These are phyloP conservation scores for Sphaeridia pumilis DNA, from an alignment of 2,888 invertebrate genomes.

Conservation along the genomic window DNA sequence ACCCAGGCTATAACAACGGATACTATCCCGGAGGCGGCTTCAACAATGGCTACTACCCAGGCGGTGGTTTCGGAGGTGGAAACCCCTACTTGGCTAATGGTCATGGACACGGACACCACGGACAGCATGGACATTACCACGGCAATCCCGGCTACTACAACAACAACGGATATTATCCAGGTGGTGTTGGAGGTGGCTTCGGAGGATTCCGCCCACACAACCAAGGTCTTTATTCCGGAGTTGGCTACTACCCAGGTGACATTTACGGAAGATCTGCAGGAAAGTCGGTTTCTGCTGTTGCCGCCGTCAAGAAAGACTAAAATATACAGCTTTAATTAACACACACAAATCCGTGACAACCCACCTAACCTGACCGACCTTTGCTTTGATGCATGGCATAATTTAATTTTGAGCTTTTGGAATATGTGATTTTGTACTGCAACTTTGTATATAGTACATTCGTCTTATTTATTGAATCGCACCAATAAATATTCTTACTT, in stretches of 20 bases:
- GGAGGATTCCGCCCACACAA: constrained; percentile 11
- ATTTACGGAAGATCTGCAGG: constrained; percentile 6
- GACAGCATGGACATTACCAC: constrained; percentile 11
- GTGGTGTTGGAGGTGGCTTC: constrained; percentile 9
- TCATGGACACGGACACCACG: constrained; percentile 10
- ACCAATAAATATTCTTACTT: too few relatives aligned
- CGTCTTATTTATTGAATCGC: too few relatives aligned
- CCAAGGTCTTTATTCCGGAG: constrained; percentile 2
- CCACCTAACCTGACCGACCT: too few relatives aligned
- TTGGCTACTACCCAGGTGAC: constrained; percentile 8
- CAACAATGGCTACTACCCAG: constrained; percentile 10
- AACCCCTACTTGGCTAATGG: constrained; percentile 3
- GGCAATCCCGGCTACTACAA: background rate
- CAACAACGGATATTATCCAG: constrained; percentile 1
- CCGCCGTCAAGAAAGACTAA: too few relatives aligned
- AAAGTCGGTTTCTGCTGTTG: background rate
- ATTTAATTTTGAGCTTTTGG: too few relatives aligned
- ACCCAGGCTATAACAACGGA: constrained; percentile 1
- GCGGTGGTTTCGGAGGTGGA: constrained; percentile 1
- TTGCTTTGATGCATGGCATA: too few relatives aligned
- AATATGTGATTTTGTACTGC: too few relatives aligned
- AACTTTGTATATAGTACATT: too few relatives aligned
- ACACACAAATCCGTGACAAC: too few relatives aligned
- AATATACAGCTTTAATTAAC: too few relatives aligned
- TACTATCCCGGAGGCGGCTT: constrained; percentile 10